Base-by-base conservation (phyloP, 2,888 invertebrate genomes). In the Drosophila mulleri region DNA sequence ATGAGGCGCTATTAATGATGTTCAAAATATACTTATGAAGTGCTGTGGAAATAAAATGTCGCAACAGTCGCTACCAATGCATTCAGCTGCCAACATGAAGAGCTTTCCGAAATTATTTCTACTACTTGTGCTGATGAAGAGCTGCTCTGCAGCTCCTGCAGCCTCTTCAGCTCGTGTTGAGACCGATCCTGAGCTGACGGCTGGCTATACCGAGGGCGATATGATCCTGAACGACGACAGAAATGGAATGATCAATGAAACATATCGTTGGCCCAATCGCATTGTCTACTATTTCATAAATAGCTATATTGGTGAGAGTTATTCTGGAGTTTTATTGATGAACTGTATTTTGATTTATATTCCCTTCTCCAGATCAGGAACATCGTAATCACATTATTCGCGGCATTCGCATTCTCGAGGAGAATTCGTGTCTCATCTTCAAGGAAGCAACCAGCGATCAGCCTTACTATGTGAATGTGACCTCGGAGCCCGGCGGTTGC, bases 141-240 rank as follows among this genome's bases (percentile, higher is more conserved):
- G 37, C 20, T 32, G 32, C 39, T 16, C 9, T 5, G 69, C 58
- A 7, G 73, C 74, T 2, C 71, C 74, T 26, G 69, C 58, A 7
- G 68, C 70, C 2, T 66, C 74, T 20, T 48, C 56, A 2, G 18
- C n/a, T 9, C 74, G 77, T 0, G 62, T 74, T 12, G 83, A 83
- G 57, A 78, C 65, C 3, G 96, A 96, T 90, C 96, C 96, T 0
- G 97, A 97, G 89, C 96, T 97, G 89, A 93, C 95, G 76, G 96
- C 96, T 0, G 95, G 94, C 18, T 96, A 96, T 81, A 94, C 94
- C 0, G 95, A 97, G 90, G 96, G 96, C 8, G 97, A 97, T 84
- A 96, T 97, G 76, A 91, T 96, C 23, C 94, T 96, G 0, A 44
- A 29, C 9, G 2, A 83, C 11, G 11, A 42, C 0, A 86, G 95